These are phyloP conservation scores for Spongia lamella DNA, from an alignment of 37 sponge, comb jelly and placozoan species.

Conservation along the genomic window DNA sequence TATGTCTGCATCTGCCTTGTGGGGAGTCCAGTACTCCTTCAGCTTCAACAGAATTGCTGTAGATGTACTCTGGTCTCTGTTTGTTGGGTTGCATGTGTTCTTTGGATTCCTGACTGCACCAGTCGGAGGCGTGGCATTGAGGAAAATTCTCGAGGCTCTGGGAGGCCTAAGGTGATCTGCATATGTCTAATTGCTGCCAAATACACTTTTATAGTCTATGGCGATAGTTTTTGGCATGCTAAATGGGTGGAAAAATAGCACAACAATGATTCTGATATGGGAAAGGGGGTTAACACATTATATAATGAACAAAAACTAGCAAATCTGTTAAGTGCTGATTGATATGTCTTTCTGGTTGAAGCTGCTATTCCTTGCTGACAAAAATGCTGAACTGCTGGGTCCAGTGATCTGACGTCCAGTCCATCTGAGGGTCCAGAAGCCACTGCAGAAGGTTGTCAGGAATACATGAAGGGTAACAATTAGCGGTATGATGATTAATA, in stretches of 20 bases:
- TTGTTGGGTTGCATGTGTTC: not conserved
- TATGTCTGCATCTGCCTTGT: too few species aligned
- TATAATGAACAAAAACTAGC: constrained; percentile 21
- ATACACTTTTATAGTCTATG: constrained; percentile 57
- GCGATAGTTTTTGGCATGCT: constrained; percentile 12
- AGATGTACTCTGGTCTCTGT: too few species aligned
- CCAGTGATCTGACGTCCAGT: constrained; percentile 64
- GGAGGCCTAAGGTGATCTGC: constrained; percentile 40
- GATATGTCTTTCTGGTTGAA: constrained; percentile 47
- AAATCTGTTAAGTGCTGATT: constrained; percentile 20
- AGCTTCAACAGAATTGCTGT: too few species aligned
- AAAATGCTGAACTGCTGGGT: constrained; percentile 31
- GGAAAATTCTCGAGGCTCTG: constrained; percentile 30
- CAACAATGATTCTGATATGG: constrained; percentile 29
- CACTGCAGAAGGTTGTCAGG: constrained; percentile 9
- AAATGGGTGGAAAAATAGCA: constrained; percentile 36
- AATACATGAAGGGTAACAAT: not conserved
- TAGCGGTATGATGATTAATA: too few species aligned
- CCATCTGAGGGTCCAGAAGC: constrained; percentile 23
- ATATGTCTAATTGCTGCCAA: constrained; percentile 47
- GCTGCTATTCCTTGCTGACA: constrained; percentile 33
- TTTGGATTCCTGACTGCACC: constrained; percentile 42
- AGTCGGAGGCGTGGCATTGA: constrained; percentile 36
- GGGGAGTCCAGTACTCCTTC: too few species aligned
- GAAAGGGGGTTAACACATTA: constrained; percentile 25